Conservation (phyloP, 2,888 invertebrate species). For the Tethea ocularis region DNA sequence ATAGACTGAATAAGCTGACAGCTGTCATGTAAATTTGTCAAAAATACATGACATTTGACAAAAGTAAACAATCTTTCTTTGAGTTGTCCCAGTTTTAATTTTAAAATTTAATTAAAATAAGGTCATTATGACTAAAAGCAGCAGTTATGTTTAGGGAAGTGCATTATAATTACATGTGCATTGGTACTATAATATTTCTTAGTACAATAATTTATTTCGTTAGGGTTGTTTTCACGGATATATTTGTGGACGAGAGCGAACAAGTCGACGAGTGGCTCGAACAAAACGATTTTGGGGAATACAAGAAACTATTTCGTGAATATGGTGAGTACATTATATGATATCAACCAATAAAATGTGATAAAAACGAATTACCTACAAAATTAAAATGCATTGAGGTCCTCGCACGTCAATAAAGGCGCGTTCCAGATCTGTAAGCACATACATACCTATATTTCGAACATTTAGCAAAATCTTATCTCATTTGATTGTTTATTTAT, state of each 20-base stretch:
- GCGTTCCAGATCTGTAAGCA: not conserved
- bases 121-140: slow-evolving; percentile 57
- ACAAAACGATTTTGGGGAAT: slow-evolving; percentile 88
- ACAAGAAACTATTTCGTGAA: slow-evolving; percentile 87
- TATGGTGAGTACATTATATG: slow-evolving; percentile 84
- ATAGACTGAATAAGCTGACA: not conserved
- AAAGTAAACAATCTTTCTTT: not conserved
- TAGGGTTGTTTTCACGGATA: slow-evolving; percentile 63
- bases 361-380: not conserved
- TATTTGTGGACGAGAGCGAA: slow-evolving; percentile 80
- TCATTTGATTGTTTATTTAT: too few relatives aligned
- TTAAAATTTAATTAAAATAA: slow-evolving; percentile 32
- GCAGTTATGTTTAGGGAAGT: slow-evolving; percentile 65
- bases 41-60: too few relatives aligned
- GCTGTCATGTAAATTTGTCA: not conserved
- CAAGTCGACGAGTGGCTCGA: slow-evolving; percentile 90
- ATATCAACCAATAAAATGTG: not conserved
- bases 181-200: slow-evolving; percentile 60
- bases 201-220: slow-evolving; percentile 65
- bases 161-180: slow-evolving; percentile 42
- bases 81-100: not conserved
- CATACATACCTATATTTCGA: too few relatives aligned
- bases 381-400: not conserved
- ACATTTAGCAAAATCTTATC: not conserved
- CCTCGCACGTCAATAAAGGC: not conserved